Evolutionary conservation across 1,140 invertebrate genomes (phyloP), one percentile per base, ranked within the genome.

Genomic region (Pogonomyrmex californicus): DNA sequence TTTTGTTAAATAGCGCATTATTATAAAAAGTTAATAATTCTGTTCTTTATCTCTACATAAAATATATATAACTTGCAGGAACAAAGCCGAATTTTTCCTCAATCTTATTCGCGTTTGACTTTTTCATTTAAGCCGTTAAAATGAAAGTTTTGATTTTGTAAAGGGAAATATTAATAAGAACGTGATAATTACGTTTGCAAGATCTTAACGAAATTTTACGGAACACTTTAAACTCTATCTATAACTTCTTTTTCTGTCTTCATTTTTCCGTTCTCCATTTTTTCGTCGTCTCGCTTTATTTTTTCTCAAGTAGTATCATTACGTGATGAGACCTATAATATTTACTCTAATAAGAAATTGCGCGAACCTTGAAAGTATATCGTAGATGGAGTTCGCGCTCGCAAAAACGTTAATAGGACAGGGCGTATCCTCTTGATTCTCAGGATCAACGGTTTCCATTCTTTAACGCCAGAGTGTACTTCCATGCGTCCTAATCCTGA

Each of bases 261-360:
- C 2, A 81, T 7, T 54, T 68, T 23, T 23, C 23, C 23, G 23
- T 23, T 23, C 23, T 23, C 23, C 33, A 75, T 83, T 62, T 73
- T 62, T n/a, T 36, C 38, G 36, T 75, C 33, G 30, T 73, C 23
- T 38, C 10, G n/a, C n/a, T 87, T 87, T 90, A 91, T 91, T 91
- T 88, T 86, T 65, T 65, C 87, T 79, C 47, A 63, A 73, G 54
- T 75, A 62, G 41, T 75, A 83, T n/a, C 12, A 83, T 83, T 83
- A 83, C 41, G 54, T 49, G 38, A 73, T 82, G 38, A 83, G 56
- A 75, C 68, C 30, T 83, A 38, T 60, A 75, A 83, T 83, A 83
- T 83, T 73, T 62, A 83, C 44, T 33, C 30, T 75, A 83, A 83
- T 83, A 41, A 83, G 68, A 83, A 83, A 83, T 60, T 82, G 41